A percentile compares a stretch with the other conserved stretches of the same genome.
Conservation (phyloP, 2,888 invertebrate genomes). For the Dendrolimus houi region DNA sequence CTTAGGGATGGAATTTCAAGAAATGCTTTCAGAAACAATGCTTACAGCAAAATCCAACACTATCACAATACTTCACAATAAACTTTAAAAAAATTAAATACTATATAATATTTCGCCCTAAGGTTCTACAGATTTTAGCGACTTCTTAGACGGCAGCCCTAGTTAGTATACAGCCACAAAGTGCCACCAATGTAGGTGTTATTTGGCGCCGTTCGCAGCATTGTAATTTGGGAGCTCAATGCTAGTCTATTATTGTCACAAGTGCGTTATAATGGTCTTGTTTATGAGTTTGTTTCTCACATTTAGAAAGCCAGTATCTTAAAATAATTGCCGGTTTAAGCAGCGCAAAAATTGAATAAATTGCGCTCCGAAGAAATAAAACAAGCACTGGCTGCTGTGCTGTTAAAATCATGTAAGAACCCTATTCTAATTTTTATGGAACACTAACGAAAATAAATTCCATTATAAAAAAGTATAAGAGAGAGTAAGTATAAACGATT, state of each 20-base stretch:
- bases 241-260: conserved; percentile 42
- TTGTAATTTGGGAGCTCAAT: conserved; percentile 40
- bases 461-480: too few relatives aligned
- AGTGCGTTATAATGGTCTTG: conserved; percentile 26
- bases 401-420: too few relatives aligned
- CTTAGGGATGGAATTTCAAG: too few relatives aligned
- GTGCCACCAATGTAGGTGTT: conserved; percentile 18
- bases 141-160: conserved; percentile 1
- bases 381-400: too few relatives aligned
- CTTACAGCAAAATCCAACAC: too few relatives aligned
- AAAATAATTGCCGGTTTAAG: neutral
- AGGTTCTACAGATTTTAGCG: neutral
- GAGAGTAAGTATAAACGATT: too few relatives aligned
- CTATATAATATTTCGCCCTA: too few relatives aligned
- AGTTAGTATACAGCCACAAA: conserved; percentile 8
- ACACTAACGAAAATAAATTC: too few relatives aligned
- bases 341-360: neutral
- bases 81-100: too few relatives aligned
- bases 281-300: conserved; percentile 28
- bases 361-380: neutral
- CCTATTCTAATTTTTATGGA: too few relatives aligned
- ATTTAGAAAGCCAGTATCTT: conserved; percentile 7
- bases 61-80: too few relatives aligned
- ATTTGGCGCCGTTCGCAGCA: conserved; percentile 24
- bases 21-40: too few relatives aligned